phyloP scores from a whole-genome alignment of 23 tunicate species.

The Styela plicata region DNA sequence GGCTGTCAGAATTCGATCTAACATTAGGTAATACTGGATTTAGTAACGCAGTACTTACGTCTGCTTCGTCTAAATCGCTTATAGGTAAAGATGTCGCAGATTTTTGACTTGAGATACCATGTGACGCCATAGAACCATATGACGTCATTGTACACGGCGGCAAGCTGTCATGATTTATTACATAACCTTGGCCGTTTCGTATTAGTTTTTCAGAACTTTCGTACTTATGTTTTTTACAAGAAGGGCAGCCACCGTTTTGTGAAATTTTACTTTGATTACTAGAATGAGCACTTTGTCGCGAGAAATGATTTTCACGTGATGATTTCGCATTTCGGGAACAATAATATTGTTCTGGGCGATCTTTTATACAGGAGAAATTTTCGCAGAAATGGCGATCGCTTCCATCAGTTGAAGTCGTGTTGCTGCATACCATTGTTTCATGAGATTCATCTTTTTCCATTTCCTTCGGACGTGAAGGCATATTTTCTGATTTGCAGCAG shows the following conservation, averaged over 20 bases:
- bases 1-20: not conserved
- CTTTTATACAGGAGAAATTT: no score
- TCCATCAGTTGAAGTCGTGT: constrained; percentile 33
- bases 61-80: not conserved
- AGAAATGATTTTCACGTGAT: no score
- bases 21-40: not conserved
- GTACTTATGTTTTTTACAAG: not conserved
- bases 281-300: not conserved
- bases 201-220: not conserved
- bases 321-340: no score
- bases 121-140: not conserved
- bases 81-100: not conserved
- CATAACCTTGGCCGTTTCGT: not conserved
- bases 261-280: not conserved
- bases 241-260: not conserved
- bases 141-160: not conserved
- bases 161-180: constrained; percentile 5
- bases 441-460: constrained; percentile 12
- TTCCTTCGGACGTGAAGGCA: not conserved
- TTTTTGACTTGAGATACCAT: not conserved
- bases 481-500: not conserved
- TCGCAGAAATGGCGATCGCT: constrained; percentile 13
- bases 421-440: not conserved
- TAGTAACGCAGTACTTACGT: not conserved
- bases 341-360: no score